These are phyloP conservation scores for Folsomia manolachei DNA, from an alignment of 2,888 invertebrate genomes.

Conservation along the genomic window DNA sequence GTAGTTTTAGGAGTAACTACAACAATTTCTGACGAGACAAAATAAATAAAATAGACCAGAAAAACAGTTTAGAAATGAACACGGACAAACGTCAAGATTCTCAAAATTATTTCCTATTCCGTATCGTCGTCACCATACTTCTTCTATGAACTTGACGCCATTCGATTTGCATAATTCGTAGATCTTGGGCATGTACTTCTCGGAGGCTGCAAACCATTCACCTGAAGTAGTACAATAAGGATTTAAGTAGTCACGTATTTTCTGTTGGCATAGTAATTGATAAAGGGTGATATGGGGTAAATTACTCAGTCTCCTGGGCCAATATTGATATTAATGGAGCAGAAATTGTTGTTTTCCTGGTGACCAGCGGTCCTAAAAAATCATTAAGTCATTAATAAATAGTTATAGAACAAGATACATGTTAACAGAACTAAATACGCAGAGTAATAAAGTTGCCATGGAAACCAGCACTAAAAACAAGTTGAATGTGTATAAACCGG, in stretches of 20 bases:
- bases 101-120: too few species aligned
- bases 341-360: slow-evolving; percentile 98
- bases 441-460: too few species aligned
- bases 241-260: too few species aligned
- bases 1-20: too few species aligned
- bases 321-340: slow-evolving; percentile 97
- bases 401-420: too few species aligned
- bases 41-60: too few species aligned
- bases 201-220: slow-evolving; percentile 99
- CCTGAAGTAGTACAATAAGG: slow-evolving; percentile 65
- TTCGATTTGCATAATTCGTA: slow-evolving; percentile 82
- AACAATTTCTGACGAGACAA: too few species aligned
- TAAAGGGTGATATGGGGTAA: neutral
- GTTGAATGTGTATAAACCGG: too few species aligned
- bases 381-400: too few species aligned
- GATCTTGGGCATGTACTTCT: slow-evolving; percentile 96
- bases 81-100: slow-evolving; percentile 60
- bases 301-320: slow-evolving; percentile 71
- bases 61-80: too few species aligned
- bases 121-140: slow-evolving; percentile 79
- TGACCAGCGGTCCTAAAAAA: slow-evolving; percentile 82
- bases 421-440: too few species aligned
- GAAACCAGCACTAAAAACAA: too few species aligned
- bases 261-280: neutral
- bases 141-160: slow-evolving; percentile 51